Evolutionary conservation across 2,113 vertebrate species (phyloP).

Genomic region (Prunella fulvescens): DNA sequence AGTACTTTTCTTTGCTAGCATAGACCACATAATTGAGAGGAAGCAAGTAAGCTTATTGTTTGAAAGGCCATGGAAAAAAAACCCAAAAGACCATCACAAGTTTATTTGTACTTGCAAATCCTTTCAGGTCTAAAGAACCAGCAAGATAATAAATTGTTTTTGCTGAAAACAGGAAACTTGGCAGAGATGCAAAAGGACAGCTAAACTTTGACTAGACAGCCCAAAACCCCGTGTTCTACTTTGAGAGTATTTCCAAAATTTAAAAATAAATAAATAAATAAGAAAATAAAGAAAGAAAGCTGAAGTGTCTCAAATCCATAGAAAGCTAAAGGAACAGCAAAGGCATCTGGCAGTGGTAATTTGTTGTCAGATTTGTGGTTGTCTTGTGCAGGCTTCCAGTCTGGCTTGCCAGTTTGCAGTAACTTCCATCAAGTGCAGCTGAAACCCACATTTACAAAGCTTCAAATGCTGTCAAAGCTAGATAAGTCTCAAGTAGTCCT

Average conservation of each 20-base stretch:
- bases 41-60: slow-evolving; percentile 62
- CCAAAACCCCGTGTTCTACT: slow-evolving; percentile 73
- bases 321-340: slow-evolving; percentile 63
- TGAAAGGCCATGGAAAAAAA: slow-evolving; percentile 56
- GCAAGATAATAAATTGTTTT: slow-evolving; percentile 77
- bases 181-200: slow-evolving; percentile 75
- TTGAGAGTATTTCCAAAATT: slow-evolving; percentile 68
- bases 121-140: slow-evolving; percentile 71
- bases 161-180: slow-evolving; percentile 83
- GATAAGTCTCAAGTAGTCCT: neutral
- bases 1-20: slow-evolving; percentile 47
- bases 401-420: slow-evolving; percentile 69
- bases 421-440: slow-evolving; percentile 68
- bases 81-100: neutral
- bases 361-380: slow-evolving; percentile 67
- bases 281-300: neutral
- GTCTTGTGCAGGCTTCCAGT: slow-evolving; percentile 55
- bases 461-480: neutral
- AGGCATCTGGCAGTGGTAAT: slow-evolving; percentile 70
- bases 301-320: slow-evolving; percentile 60
- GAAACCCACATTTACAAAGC: slow-evolving; percentile 32
- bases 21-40: slow-evolving; percentile 55
- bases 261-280: neutral
- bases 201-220: slow-evolving; percentile 73
- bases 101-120: slow-evolving; percentile 67